Percentiles rank a stretch among this genome's conserved stretches.
phyloP scores from a whole-genome alignment of 2,797 vertebrate species.

The Xenopus petersii region DNA sequence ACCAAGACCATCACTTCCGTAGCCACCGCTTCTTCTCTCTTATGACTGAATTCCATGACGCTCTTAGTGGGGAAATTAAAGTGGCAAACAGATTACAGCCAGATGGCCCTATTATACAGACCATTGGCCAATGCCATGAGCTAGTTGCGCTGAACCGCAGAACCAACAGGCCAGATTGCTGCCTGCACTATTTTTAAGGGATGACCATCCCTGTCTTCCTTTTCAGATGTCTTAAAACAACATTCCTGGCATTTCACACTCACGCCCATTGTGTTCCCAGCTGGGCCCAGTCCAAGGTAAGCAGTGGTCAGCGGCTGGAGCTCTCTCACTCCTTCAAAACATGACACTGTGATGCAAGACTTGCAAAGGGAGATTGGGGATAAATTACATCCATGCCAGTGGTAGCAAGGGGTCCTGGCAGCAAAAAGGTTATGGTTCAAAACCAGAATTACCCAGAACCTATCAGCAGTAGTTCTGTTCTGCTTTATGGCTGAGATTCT shows the following conservation, averaged over 20 bases:
- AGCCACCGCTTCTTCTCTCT: too few relatives aligned
- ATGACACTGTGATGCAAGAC: conserved; percentile 42
- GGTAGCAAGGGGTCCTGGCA: too few relatives aligned
- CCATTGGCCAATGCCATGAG: background rate
- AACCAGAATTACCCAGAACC: too few relatives aligned
- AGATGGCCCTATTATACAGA: background rate
- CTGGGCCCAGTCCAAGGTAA: conserved; percentile 41
- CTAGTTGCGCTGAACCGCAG: conserved; percentile 6
- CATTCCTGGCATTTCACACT: conserved; percentile 48
- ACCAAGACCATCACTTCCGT: too few relatives aligned
- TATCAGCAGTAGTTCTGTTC: too few relatives aligned
- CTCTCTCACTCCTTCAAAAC: conserved; percentile 43
- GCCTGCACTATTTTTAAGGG: conserved; percentile 37
- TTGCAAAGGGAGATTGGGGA: background rate
- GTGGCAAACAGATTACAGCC: background rate
- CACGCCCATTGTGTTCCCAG: conserved; percentile 45
- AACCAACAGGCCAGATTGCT: conserved; percentile 12
- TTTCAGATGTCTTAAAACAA: conserved; percentile 45
- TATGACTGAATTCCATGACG: background rate
- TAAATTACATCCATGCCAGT: conserved; percentile 11
- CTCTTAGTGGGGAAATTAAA: background rate
- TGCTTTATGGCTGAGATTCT: too few relatives aligned
- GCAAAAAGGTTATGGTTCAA: background rate
- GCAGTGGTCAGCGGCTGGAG: conserved; percentile 43
- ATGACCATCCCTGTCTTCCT: conserved; percentile 43